A percentile compares a stretch with the other conserved stretches of the same genome.
phyloP scores from a whole-genome alignment of 2,797 vertebrate genomes.

The Pseudochirops cupreus region DNA sequence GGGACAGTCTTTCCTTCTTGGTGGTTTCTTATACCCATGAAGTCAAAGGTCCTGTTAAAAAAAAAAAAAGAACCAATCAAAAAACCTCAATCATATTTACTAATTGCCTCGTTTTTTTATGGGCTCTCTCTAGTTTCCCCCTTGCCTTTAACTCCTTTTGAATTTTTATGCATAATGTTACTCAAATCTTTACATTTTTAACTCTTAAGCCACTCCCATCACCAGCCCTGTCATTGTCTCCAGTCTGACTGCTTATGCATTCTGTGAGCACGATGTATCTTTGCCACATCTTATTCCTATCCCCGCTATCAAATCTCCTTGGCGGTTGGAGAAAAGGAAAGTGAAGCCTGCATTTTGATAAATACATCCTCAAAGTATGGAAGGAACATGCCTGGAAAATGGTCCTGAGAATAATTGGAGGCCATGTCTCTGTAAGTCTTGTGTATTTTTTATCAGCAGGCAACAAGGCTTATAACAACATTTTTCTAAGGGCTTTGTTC shows the following conservation, averaged over 20 bases:
- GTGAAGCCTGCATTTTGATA: constrained; percentile 65
- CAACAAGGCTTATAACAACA: constrained; percentile 69
- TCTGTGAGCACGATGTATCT: not conserved
- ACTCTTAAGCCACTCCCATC: not conserved
- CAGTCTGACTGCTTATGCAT: not conserved
- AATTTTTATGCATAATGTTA: constrained; percentile 54
- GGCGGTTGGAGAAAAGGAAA: constrained; percentile 29
- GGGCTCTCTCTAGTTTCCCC: not conserved
- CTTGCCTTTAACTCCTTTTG: constrained; percentile 29
- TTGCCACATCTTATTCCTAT: not conserved
- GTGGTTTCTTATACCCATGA: not conserved
- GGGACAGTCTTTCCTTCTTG: not conserved
- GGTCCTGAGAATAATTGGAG: constrained; percentile 60
- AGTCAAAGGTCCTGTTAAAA: not conserved
- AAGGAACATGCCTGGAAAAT: constrained; percentile 42
- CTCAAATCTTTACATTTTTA: constrained; percentile 10
- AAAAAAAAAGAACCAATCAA: not conserved
- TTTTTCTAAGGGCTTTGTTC: constrained; percentile 71
- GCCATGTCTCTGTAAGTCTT: constrained; percentile 52
- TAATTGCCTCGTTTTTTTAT: not conserved
- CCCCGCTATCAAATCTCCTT: not conserved
- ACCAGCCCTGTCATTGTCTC: not conserved
- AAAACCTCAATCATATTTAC: not conserved
- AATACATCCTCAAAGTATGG: constrained; percentile 48
- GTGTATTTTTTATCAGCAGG: constrained; percentile 71